Evolutionary conservation across 30 jellyfish, hydroid and myxozoan species (phyloP).

Genomic region (Turritopsis dohrnii): DNA sequence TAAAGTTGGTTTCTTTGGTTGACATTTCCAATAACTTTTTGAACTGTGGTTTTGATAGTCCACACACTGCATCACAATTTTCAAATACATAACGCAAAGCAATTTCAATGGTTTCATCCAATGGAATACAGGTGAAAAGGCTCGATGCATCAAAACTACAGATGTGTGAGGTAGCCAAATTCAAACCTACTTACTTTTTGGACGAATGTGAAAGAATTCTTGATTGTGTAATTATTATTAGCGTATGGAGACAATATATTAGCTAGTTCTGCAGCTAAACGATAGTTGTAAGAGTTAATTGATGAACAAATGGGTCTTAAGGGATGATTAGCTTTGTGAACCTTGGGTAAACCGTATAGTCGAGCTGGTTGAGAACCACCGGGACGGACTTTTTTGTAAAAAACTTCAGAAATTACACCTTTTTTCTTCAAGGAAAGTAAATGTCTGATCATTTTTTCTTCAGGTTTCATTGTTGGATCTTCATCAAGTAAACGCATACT

Average conservation of each 20-base stretch:
- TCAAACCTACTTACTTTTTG: too few species aligned
- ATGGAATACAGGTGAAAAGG: not conserved
- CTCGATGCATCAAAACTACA: not conserved
- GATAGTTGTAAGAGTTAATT: not conserved
- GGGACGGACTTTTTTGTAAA: too few species aligned
- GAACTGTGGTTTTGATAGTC: too few species aligned
- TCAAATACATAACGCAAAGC: not conserved
- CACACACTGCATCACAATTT: not conserved
- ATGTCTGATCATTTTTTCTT: not conserved
- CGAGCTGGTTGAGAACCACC: slow-evolving; percentile 1
- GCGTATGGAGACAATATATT: slow-evolving; percentile 3
- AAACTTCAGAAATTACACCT: not conserved
- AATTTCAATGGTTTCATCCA: slow-evolving; percentile 1
- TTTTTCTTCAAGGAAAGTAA: not conserved
- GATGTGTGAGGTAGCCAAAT: too few species aligned
- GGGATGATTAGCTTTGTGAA: not conserved
- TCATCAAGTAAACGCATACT: too few species aligned
- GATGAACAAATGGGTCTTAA: not conserved
- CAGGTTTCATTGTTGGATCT: not conserved
- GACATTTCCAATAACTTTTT: not conserved
- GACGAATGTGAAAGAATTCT: too few species aligned
- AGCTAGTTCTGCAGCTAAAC: too few species aligned
- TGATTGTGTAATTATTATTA: too few species aligned
- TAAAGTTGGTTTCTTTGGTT: slow-evolving; percentile 1
- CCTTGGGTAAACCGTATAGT: slow-evolving; percentile 1